A percentile compares a stretch with the other conserved stretches of the same genome.
Evolutionary conservation across 1,140 invertebrate species (phyloP).

Genomic region (Drosophila triauraria): DNA sequence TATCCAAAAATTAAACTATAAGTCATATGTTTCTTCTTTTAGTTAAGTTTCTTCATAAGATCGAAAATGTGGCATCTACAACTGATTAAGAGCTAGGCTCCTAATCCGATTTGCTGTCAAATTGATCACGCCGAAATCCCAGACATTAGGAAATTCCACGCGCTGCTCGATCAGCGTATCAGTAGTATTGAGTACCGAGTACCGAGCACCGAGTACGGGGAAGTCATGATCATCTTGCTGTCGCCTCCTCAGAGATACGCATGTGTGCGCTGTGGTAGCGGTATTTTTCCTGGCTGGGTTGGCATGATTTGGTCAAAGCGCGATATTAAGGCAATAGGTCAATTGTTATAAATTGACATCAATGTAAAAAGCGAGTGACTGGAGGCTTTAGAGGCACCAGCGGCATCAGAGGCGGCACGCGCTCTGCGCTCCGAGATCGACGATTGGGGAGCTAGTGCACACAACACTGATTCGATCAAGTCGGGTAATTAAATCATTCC

Average conservation of each 20-base stretch:
- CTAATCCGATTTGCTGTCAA: neutral
- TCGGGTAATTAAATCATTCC: conserved; percentile 74
- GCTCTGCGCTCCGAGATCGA: conserved; percentile 28
- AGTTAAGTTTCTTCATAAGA: neutral
- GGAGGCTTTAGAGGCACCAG: too few species aligned
- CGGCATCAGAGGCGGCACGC: conserved; percentile 8
- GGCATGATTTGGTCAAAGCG: conserved; percentile 76
- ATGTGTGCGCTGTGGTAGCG: conserved; percentile 30
- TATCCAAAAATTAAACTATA: neutral
- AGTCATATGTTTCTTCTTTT: neutral
- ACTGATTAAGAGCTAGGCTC: conserved; percentile 5
- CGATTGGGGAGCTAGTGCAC: conserved; percentile 33
- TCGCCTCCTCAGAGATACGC: conserved; percentile 1
- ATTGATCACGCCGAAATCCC: conserved; percentile 13
- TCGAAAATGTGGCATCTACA: neutral
- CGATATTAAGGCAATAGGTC: conserved; percentile 85
- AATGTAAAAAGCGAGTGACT: conserved; percentile 76
- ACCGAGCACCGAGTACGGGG: conserved; percentile 1
- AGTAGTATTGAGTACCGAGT: conserved; percentile 5
- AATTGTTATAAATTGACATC: conserved; percentile 85
- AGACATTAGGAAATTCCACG: conserved; percentile 40
- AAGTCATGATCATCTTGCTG: conserved; percentile 31
- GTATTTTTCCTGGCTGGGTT: conserved; percentile 64
- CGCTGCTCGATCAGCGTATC: conserved; percentile 15
- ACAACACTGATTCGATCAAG: conserved; percentile 74